Conservation (phyloP, 2,797 vertebrate genomes). For the Acanthurus lineatus region DNA sequence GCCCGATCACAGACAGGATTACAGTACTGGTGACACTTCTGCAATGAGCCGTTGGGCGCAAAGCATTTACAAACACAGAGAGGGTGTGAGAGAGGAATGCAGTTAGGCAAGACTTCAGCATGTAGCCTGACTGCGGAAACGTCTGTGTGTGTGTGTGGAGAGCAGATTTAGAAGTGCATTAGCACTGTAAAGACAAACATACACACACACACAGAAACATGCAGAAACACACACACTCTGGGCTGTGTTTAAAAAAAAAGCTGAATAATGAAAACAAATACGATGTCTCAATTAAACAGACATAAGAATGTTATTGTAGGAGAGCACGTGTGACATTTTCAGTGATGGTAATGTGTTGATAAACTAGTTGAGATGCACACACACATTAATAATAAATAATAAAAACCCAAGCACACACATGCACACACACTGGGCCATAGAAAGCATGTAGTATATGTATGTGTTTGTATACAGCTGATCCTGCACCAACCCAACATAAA, state of each 20-base stretch:
- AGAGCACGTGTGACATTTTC: constrained; percentile 11
- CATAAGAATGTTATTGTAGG: constrained; percentile 9
- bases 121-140: constrained; percentile 27
- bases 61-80: constrained; percentile 36
- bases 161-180: constrained; percentile 17
- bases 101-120: constrained; percentile 55
- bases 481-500: not conserved
- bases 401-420: not conserved
- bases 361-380: constrained; percentile 9
- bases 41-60: constrained; percentile 4
- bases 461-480: not conserved
- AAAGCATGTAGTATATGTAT: not conserved
- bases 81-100: constrained; percentile 64
- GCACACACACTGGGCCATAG: not conserved
- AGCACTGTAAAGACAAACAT: constrained; percentile 2
- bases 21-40: constrained; percentile 32
- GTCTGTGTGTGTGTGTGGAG: not conserved
- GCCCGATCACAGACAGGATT: not conserved
- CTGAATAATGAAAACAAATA: not conserved
- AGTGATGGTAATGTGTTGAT: not conserved
- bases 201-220: not conserved
- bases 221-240: not conserved
- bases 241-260: constrained; percentile 6
- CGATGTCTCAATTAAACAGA: not conserved
- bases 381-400: not conserved